Conservation (phyloP, 1,140 invertebrate genomes). For the Nymphalis io region DNA sequence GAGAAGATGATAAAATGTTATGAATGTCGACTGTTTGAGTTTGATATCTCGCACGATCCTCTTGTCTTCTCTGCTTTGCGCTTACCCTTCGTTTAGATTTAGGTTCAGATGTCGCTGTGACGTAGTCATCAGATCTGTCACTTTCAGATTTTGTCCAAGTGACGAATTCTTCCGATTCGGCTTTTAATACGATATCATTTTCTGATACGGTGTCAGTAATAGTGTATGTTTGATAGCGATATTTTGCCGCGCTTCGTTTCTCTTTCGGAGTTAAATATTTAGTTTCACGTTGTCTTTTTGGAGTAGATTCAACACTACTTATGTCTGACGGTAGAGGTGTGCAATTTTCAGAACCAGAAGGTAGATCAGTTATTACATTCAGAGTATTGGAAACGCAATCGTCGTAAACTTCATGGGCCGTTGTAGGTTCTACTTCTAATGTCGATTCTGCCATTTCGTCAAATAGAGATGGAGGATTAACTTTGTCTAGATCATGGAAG, state of each 20-base stretch:
- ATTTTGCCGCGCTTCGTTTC: slow-evolving; percentile 85
- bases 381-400: slow-evolving; percentile 79
- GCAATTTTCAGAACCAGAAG: slow-evolving; percentile 72
- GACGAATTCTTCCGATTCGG: slow-evolving; percentile 61
- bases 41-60: slow-evolving; percentile 85
- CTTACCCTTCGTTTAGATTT: slow-evolving; percentile 61
- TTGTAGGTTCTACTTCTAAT: slow-evolving; percentile 79
- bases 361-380: slow-evolving; percentile 75
- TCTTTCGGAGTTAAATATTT: slow-evolving; percentile 87
- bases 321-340: slow-evolving; percentile 75
- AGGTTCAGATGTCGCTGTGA: slow-evolving; percentile 60
- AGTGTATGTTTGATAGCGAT: slow-evolving; percentile 90
- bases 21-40: slow-evolving; percentile 83
- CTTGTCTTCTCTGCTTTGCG: slow-evolving; percentile 85
- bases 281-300: slow-evolving; percentile 81
- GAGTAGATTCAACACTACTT: slow-evolving; percentile 87
- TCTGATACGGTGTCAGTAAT: slow-evolving; percentile 82
- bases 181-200: slow-evolving; percentile 51
- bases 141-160: slow-evolving; percentile 76
- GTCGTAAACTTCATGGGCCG: slow-evolving; percentile 79
- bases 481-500: slow-evolving; percentile 87
- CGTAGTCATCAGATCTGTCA: slow-evolving; percentile 71
- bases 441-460: slow-evolving; percentile 88
- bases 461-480: slow-evolving; percentile 90
- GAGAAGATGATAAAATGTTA: slow-evolving; percentile 52